Percentiles rank a stretch among this genome's conserved stretches.
phyloP scores from a whole-genome alignment of 2,888 invertebrate genomes.

The Diplazon laetatorius region DNA sequence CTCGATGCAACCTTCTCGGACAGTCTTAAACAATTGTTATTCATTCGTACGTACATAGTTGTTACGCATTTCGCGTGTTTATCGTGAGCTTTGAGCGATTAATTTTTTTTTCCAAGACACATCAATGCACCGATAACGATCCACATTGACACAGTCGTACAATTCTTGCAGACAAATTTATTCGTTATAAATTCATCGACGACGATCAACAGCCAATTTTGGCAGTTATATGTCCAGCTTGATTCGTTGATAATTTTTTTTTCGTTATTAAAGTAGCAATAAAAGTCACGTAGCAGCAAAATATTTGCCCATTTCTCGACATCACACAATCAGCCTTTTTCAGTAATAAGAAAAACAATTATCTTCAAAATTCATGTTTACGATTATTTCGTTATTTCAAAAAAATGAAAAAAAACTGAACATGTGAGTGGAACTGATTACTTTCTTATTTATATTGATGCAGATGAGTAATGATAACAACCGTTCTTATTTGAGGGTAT shows the following conservation, averaged over 20 bases:
- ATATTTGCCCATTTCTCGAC: background rate
- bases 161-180: background rate
- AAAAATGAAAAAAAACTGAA: no score
- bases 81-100: background rate
- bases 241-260: background rate
- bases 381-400: no score
- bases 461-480: no score
- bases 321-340: conserved; percentile 16
- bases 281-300: background rate
- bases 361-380: no score
- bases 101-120: background rate
- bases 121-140: background rate
- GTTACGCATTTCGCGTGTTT: background rate
- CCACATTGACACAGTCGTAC: background rate
- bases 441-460: no score
- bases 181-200: no score
- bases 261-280: background rate
- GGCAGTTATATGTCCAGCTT: background rate
- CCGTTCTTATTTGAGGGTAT: no score
- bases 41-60: background rate
- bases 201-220: no score
- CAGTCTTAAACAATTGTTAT: background rate
- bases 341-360: background rate
- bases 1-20: background rate
- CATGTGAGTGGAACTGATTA: no score